Evolutionary conservation across 2,113 vertebrate genomes (phyloP).

Genomic region (Heterotilapia buettikoferi): DNA sequence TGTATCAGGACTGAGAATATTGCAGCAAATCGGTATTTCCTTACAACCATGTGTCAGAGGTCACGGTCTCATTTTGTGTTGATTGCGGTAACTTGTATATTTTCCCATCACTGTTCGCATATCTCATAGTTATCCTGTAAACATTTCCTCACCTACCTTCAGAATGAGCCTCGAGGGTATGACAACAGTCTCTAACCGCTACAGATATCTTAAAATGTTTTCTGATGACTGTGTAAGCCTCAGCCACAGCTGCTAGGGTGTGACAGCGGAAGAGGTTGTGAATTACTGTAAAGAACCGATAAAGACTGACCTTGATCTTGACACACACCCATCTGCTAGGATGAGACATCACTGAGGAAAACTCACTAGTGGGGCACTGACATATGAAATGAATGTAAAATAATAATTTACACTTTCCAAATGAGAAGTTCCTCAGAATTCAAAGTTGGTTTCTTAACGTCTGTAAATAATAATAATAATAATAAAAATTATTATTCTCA

Average conservation of each 20-base stretch:
- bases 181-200: constrained; percentile 26
- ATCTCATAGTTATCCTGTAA: constrained; percentile 31
- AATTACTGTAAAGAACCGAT: constrained; percentile 64
- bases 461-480: neutral
- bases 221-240: constrained; percentile 46
- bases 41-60: neutral
- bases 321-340: constrained; percentile 65
- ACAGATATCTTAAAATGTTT: constrained; percentile 48
- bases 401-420: neutral
- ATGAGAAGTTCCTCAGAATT: neutral
- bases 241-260: constrained; percentile 55
- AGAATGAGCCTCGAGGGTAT: constrained; percentile 31
- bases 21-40: neutral
- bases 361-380: neutral
- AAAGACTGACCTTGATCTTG: constrained; percentile 47
- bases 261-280: constrained; percentile 36
- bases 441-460: neutral
- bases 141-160: neutral
- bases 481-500: neutral
- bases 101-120: constrained; percentile 27
- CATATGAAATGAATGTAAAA: neutral
- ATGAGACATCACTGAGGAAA: constrained; percentile 24
- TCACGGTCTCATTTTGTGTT: neutral
- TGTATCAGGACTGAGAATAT: neutral
- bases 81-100: neutral